Evolutionary conservation across 37 sponge, comb jelly and placozoan genomes (phyloP).

Genomic region (Chondrosia reniformis): DNA sequence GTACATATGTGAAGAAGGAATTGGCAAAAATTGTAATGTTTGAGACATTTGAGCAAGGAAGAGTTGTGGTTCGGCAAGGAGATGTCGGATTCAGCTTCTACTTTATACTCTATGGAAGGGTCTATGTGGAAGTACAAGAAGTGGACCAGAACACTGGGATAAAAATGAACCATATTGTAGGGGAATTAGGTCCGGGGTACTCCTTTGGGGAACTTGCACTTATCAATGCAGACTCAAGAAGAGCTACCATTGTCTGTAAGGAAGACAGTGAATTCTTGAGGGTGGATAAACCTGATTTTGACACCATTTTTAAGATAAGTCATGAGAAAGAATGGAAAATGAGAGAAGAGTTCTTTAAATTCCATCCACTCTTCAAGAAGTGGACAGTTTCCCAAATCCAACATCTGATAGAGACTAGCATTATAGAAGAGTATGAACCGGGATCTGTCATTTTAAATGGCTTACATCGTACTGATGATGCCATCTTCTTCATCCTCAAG

Average conservation of each 20-base stretch:
- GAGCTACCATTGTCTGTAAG: constrained; percentile 76
- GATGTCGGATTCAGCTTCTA: constrained; percentile 71
- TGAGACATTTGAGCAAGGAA: constrained; percentile 59
- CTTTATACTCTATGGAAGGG: constrained; percentile 75
- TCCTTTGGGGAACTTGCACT: constrained; percentile 86
- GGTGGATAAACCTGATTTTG: constrained; percentile 69
- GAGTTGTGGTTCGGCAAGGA: constrained; percentile 73
- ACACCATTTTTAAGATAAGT: constrained; percentile 37
- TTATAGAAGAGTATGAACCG: constrained; percentile 36
- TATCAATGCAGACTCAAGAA: constrained; percentile 34
- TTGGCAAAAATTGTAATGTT: constrained; percentile 59
- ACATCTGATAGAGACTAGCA: constrained; percentile 43
- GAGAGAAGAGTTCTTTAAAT: constrained; percentile 23
- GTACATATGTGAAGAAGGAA: constrained; percentile 52
- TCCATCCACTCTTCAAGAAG: constrained; percentile 31
- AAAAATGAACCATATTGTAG: constrained; percentile 36
- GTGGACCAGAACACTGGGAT: constrained; percentile 20
- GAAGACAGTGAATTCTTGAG: constrained; percentile 61
- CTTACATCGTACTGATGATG: constrained; percentile 28
- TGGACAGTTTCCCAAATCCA: constrained; percentile 26
- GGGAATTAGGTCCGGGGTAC: constrained; percentile 64
- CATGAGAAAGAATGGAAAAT: constrained; percentile 50
- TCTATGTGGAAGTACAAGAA: constrained; percentile 56
- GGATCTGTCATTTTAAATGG: constrained; percentile 60
- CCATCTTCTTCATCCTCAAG: constrained; percentile 38